Evolutionary conservation across 2,888 invertebrate species (phyloP).

Genomic region (Agrilus mali): DNA sequence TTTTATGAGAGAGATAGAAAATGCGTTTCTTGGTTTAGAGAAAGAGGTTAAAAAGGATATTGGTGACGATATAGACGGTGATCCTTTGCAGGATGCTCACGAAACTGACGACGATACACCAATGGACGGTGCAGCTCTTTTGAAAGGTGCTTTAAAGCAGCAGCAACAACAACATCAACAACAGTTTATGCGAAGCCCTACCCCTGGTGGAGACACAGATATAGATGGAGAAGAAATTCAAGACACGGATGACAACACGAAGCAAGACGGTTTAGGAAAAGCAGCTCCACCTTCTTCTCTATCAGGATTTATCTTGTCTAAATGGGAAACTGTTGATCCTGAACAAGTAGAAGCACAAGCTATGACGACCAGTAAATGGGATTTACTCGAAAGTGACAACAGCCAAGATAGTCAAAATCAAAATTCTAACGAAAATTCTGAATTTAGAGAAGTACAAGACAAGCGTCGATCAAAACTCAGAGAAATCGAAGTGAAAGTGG

Average conservation of each 20-base stretch:
- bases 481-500: conserved; percentile 89
- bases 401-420: conserved; percentile 31
- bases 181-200: conserved; percentile 21
- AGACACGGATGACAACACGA: conserved; percentile 7
- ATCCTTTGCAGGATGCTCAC: conserved; percentile 41
- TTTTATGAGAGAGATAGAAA: conserved; percentile 75
- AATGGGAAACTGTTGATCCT: conserved; percentile 95
- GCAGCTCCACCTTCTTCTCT: conserved; percentile 31
- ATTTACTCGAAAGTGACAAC: conserved; percentile 49
- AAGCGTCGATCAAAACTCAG: conserved; percentile 64
- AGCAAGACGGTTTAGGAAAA: conserved; percentile 19
- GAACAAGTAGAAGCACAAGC: conserved; percentile 69
- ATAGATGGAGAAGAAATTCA: conserved; percentile 41
- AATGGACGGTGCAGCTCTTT: conserved; percentile 68
- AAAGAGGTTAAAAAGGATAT: conserved; percentile 26
- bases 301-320: conserved; percentile 76
- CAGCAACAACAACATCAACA: conserved; percentile 8
- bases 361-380: conserved; percentile 83
- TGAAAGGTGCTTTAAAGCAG: conserved; percentile 54
- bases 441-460: conserved; percentile 46
- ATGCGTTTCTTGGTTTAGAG: conserved; percentile 75
- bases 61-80: conserved; percentile 58
- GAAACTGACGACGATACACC: conserved; percentile 50
- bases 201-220: conserved; percentile 36
- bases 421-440: conserved; percentile 30